A percentile compares a stretch with the other conserved stretches of the same genome.
phyloP scores from a whole-genome alignment of 1,140 invertebrate genomes.

The Andricus grossulariae region DNA sequence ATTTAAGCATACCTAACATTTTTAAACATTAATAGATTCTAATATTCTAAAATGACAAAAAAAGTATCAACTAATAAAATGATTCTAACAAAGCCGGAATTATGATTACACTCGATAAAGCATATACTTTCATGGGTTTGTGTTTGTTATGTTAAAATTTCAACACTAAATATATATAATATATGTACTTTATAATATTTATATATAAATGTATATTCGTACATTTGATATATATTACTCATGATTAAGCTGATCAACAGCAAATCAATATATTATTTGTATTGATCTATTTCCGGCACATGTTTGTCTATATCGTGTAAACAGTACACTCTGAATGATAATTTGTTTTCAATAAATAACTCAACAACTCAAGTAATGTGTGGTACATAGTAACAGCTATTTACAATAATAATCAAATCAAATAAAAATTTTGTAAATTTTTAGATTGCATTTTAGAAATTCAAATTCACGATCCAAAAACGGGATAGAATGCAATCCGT shows the following conservation, averaged over 20 bases:
- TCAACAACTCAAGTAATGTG: no score
- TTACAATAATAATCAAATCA: no score
- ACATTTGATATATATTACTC: conserved; percentile 40
- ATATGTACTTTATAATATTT: conserved; percentile 60
- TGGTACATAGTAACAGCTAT: no score
- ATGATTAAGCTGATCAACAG: conserved; percentile 56
- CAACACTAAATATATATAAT: conserved; percentile 61
- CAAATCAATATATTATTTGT: conserved; percentile 61
- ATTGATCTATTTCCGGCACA: conserved; percentile 46
- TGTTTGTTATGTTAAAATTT: conserved; percentile 67
- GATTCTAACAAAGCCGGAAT: conserved; percentile 45
- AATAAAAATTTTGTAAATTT: no score
- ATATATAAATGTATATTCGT: conserved; percentile 58
- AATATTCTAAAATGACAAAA: conserved; percentile 26
- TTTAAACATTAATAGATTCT: neutral
- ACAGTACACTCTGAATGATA: no score
- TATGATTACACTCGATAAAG: conserved; percentile 63
- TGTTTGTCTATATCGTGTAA: no score
- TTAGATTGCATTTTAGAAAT: no score
- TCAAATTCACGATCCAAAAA: no score
- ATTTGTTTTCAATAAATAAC: no score
- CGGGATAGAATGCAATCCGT: no score
- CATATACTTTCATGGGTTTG: conserved; percentile 75
- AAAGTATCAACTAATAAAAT: conserved; percentile 33
- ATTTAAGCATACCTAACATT: conserved; percentile 31